Evolutionary conservation across 2,797 vertebrate genomes (phyloP).

Genomic region (Pterois miles): DNA sequence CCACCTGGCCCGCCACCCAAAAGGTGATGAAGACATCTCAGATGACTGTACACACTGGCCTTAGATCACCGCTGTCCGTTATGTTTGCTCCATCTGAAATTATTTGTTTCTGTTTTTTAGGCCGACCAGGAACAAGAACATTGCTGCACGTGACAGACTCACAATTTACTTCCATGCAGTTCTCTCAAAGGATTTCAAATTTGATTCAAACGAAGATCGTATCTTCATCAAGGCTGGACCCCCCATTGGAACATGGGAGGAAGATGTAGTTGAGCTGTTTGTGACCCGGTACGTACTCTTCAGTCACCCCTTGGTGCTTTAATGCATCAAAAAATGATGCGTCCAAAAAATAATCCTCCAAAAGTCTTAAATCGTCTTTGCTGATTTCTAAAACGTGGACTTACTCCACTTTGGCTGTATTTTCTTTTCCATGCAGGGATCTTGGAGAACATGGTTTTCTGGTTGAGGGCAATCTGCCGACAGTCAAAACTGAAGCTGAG

Average conservation of each 20-base stretch:
- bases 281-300: slow-evolving; percentile 80
- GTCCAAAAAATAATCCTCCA: neutral
- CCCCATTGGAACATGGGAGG: slow-evolving; percentile 53
- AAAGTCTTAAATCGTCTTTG: neutral
- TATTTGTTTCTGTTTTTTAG: slow-evolving; percentile 48
- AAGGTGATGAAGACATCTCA: slow-evolving; percentile 47
- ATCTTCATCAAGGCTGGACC: slow-evolving; percentile 78
- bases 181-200: slow-evolving; percentile 87
- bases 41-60: neutral
- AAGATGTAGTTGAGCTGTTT: slow-evolving; percentile 59
- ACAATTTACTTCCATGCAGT: slow-evolving; percentile 92
- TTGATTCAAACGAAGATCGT: slow-evolving; percentile 57
- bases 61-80: neutral
- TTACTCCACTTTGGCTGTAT: neutral
- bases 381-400: neutral
- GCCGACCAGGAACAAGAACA: slow-evolving; percentile 32
- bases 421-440: slow-evolving; percentile 63
- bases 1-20: slow-evolving; percentile 15
- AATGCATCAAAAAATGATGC: neutral
- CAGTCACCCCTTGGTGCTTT: no score
- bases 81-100: neutral
- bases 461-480: slow-evolving; percentile 77
- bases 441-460: slow-evolving; percentile 83
- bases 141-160: slow-evolving; percentile 66
- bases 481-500: slow-evolving; percentile 36